phyloP scores from a whole-genome alignment of 2,797 vertebrate genomes.

The Etheostoma nigrum region DNA sequence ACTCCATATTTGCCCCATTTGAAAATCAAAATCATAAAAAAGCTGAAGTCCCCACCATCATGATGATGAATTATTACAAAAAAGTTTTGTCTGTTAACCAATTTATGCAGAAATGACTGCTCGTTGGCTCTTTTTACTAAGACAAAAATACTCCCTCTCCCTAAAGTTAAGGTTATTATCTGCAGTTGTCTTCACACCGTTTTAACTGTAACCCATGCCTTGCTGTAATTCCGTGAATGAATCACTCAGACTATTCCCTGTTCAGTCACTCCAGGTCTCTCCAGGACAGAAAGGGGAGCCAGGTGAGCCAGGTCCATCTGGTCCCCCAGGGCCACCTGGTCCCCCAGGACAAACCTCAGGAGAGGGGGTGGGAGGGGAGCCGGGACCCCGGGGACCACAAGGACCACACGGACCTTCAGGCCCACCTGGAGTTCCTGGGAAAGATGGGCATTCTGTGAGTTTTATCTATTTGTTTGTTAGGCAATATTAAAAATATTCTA shows the following conservation, averaged over 20 bases:
- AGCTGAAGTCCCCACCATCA: not conserved
- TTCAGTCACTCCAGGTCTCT: slow-evolving; percentile 58
- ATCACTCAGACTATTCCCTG: not conserved
- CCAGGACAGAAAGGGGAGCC: slow-evolving; percentile 78
- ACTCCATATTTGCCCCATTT: not conserved
- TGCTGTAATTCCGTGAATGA: not conserved
- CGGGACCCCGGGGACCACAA: slow-evolving; percentile 77
- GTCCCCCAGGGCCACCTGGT: slow-evolving; percentile 72
- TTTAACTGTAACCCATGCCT: not conserved
- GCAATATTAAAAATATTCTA: not conserved
- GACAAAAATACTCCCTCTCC: not conserved
- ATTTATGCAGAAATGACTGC: not conserved
- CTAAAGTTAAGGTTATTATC: not conserved
- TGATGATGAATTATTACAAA: not conserved
- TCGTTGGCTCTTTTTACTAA: not conserved
- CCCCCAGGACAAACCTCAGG: slow-evolving; percentile 60
- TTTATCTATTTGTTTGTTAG: not conserved
- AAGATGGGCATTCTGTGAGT: slow-evolving; percentile 81
- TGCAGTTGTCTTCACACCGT: not conserved
- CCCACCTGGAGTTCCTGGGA: slow-evolving; percentile 75
- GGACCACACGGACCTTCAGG: slow-evolving; percentile 69
- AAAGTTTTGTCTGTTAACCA: not conserved
- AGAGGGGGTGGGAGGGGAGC: slow-evolving; percentile 58
- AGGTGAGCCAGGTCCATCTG: slow-evolving; percentile 76
- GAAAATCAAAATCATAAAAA: not conserved